Base-by-base conservation (phyloP, 2,797 vertebrate genomes). In the Oreochromis grahami region DNA sequence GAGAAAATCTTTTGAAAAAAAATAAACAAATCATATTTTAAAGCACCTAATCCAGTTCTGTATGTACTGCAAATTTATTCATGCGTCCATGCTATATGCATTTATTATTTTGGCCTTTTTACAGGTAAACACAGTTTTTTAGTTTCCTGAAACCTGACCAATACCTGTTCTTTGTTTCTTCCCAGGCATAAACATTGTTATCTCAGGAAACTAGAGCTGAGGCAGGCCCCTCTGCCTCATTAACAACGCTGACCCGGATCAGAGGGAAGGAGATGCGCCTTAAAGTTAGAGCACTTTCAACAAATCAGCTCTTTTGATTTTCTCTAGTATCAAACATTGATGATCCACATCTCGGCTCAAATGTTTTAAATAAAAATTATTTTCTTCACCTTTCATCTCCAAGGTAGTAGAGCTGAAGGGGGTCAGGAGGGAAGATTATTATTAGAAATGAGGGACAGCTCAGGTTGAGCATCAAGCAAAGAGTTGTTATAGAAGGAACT, bases 151-250 rank as follows among this genome's bases (percentile, higher is more conserved):
- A 72, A 29, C 15, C 15, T 19, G 11, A 72, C 5, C 14, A 45
- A 45, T 29, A 29, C 74, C 13, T 50, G 2, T 17, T 6, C 48
- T 51, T 10, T 2, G 50, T 80, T 65, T 88, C 79, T 83, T 83
- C 17, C 65, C 83, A 45, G 77, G 70, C 81, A 65, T 81, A 85
- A 91, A 88, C 77, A 80, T 1, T 2, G n/a, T 74, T 76, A 79
- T 87, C 72, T 55, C 81, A 84, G 86, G 58, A 91, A 83, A 89
- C 38, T 34, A 14, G 3, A 82, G 36, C 82, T 34, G 79, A 85
- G 85, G 52, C 78, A 80, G 36, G 34, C 8, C 60, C 60, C 78
- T 36, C 19, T 56, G 77, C 50, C 34, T 80, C 36, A 82, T 78
- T 77, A 86, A 89, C 84, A 77, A 38, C 2, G 26, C 41, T 36